Base-by-base conservation (phyloP, 1,140 invertebrate species). In the Heliconius nattereri region DNA sequence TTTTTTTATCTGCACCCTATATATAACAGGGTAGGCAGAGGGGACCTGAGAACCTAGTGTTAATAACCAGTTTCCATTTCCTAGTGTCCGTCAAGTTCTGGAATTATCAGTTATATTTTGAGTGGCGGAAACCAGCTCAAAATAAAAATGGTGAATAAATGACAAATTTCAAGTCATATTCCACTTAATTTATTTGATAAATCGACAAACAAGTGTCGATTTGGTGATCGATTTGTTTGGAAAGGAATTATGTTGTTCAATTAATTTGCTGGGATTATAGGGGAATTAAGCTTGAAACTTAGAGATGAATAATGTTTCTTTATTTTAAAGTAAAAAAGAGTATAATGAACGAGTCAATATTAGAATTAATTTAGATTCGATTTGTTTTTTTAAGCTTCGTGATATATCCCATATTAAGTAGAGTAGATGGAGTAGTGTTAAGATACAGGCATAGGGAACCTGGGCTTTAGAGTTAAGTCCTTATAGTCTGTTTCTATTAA, bases 201-300 rank as follows among this genome's bases (percentile, higher is more conserved):
- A 84, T 84, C 52, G 79, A 60, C 79, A 78, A 84, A 79, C 80
- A 85, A 76, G 60, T 77, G 77, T 79, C 78, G 74, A 79, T 84
- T 81, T 74, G 40, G 40, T 45, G 80, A 85, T 82, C 79, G 81
- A 85, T 87, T 83, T 49, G 49, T 75, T 54, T 75, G 45, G 71
- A 45, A 45, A 45, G 3, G 40, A 45, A 45, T 85, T 85, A 82
- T 84, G 77, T 82, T 26, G 83, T 81, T 84, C 81, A 80, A 84
- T 84, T 84, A 80, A 78, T 54, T 81, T 71, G 60, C 29, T 78
- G 70, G 81, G 81, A 84, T 85, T 86, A 82, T 82, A 54, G 57
- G 78, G 57, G 35, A 20, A 79, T 80, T 71, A 75, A 60, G 73
- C 57, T 80, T 49, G 37, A 23, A 57, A 35, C 66, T 76, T 76